Percentiles rank a stretch among this genome's conserved stretches.
phyloP scores from a whole-genome alignment of 1,140 invertebrate genomes.

The Harlomillsia oculata region DNA sequence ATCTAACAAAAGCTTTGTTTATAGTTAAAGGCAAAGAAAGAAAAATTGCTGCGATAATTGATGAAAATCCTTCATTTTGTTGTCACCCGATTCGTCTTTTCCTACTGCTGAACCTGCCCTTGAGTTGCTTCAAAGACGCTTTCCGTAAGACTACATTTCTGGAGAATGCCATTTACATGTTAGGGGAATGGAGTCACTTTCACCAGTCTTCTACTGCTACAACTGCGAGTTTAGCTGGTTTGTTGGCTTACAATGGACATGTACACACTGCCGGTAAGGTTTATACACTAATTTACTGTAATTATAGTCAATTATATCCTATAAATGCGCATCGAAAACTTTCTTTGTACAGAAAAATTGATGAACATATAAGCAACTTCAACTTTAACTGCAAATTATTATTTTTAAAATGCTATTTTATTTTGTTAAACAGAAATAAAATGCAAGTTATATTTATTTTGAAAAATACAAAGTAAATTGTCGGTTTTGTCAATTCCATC shows the following conservation, averaged over 20 bases:
- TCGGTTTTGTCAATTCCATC: too few species aligned
- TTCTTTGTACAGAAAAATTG: slow-evolving; percentile 3
- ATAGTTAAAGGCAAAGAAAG: slow-evolving; percentile 16
- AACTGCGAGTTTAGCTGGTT: slow-evolving; percentile 9
- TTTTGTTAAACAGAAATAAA: too few species aligned
- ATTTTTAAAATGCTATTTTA: too few species aligned
- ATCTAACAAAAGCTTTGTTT: too few species aligned
- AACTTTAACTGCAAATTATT: too few species aligned
- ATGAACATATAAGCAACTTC: too few species aligned
- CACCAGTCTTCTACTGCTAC: slow-evolving; percentile 4
- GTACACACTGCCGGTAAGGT: slow-evolving; percentile 17
- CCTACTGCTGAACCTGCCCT: slow-evolving; percentile 17
- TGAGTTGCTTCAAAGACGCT: slow-evolving; percentile 5
- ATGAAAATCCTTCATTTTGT: slow-evolving; percentile 26
- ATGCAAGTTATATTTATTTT: too few species aligned
- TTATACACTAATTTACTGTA: neutral
- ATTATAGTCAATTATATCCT: neutral
- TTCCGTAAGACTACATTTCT: slow-evolving; percentile 1
- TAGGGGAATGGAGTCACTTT: slow-evolving; percentile 4
- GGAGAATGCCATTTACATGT: slow-evolving; percentile 12
- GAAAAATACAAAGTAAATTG: too few species aligned
- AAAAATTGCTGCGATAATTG: slow-evolving; percentile 6
- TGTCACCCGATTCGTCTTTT: slow-evolving; percentile 18
- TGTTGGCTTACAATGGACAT: slow-evolving; percentile 20
- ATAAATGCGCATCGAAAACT: neutral